Evolutionary conservation across 2,888 invertebrate genomes (phyloP).

Genomic region (Euplagia quadripunctaria): DNA sequence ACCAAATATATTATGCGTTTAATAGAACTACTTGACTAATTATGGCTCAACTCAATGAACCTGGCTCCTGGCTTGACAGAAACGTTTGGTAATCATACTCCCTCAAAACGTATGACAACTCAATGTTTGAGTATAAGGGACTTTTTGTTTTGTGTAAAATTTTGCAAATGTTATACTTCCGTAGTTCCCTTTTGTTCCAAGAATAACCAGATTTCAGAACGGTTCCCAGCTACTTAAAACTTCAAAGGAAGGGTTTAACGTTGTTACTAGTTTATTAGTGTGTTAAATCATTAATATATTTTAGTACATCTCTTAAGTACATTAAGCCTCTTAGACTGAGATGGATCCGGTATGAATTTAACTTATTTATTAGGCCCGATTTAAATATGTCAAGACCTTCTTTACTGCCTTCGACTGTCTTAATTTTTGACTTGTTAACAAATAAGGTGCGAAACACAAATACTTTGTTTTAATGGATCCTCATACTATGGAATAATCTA

Average conservation of each 20-base stretch:
- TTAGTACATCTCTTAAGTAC: neutral
- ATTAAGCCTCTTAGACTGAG: neutral
- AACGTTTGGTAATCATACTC: neutral
- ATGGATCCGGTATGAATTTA: constrained; percentile 1
- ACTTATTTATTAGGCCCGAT: neutral
- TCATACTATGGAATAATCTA: neutral
- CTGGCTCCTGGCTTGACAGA: too few species aligned
- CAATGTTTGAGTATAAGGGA: constrained; percentile 11
- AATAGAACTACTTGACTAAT: too few species aligned
- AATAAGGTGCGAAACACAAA: neutral
- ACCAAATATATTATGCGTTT: too few species aligned
- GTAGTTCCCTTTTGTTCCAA: neutral
- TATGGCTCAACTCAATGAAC: too few species aligned
- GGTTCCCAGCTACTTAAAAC: neutral
- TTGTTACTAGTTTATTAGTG: constrained; percentile 4
- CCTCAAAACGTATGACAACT: constrained; percentile 11
- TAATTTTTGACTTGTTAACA: neutral
- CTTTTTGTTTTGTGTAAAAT: constrained; percentile 20
- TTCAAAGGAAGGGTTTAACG: constrained; percentile 10
- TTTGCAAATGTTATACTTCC: constrained; percentile 15
- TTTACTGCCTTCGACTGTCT: neutral
- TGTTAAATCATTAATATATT: constrained; percentile 7
- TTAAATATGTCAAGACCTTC: neutral
- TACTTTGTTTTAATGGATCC: neutral
- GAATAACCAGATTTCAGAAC: constrained; percentile 3